Percentiles rank a stretch among this genome's conserved stretches.
phyloP scores from a whole-genome alignment of 2,113 vertebrate genomes.

The Arizona elegans region DNA sequence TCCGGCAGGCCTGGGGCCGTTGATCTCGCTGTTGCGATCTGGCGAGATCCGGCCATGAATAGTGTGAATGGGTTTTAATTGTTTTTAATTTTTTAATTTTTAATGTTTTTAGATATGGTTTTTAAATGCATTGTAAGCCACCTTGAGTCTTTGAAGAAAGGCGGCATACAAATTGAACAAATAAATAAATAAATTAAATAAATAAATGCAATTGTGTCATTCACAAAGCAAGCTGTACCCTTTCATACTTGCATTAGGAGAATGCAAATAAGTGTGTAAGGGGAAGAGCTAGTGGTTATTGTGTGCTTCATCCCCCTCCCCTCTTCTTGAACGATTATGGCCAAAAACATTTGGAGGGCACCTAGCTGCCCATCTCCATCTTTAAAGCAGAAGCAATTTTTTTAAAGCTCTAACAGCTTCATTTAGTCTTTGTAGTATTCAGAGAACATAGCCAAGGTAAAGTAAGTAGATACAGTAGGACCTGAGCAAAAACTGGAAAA shows the following conservation, averaged over 20 bases:
- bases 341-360: not conserved
- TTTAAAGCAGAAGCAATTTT: not conserved
- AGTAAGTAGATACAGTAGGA: not conserved
- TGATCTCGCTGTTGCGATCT: no score
- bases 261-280: not conserved
- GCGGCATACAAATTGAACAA: no score
- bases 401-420: not conserved
- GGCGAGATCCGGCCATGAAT: no score
- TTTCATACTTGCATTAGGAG: not conserved
- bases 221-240: not conserved
- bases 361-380: not conserved
- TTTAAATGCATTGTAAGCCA: no score
- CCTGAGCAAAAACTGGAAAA: not conserved
- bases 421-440: not conserved
- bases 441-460: not conserved
- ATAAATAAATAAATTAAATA: no score
- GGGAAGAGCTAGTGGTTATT: not conserved
- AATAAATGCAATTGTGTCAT: not conserved
- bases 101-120: no score
- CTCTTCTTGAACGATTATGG: not conserved
- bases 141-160: no score
- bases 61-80: no score
- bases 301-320: not conserved
- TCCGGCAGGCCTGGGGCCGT: no score
- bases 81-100: no score